Evolutionary conservation across 1,140 invertebrate species (phyloP), one percentile per base, ranked within the genome.

Genomic region (Micrasema minimum): DNA sequence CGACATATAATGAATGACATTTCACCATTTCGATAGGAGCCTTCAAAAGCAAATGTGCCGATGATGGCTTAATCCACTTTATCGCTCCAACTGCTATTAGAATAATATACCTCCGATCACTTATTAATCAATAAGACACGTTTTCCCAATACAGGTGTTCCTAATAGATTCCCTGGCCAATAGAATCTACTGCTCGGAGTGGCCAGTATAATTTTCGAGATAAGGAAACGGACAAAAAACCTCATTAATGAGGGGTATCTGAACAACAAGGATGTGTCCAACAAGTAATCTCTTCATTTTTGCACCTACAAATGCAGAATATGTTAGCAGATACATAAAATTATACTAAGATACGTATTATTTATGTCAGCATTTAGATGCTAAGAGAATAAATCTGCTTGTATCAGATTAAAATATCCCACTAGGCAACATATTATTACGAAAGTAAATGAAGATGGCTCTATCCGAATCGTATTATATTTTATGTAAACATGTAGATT

Each of bases 121-220:
- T 71, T 71, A 74, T 74, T 74, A 74, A 74, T 74, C 72, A 74
- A 74, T 74, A 71, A 64, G 72, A 74, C 72, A 74, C 72, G 72
- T 74, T 74, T 74, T 69, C 65, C 37, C 20, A 10, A 22, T 66
- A 65, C 59, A 71, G 59, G 62, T 71, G 53, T 41, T 66, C 14
- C 68, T 74, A 74, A 74, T 74, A 67, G 72, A 71, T 74, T 68
- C 23, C 48, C 20, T 62, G 14, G 14, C 41, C n/a, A 62, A 38
- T 62, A 37, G 23, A 37, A 22, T 26, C 20, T 62, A 41, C 20
- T 22, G n/a, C 14, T 65, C n/a, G 4, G 23, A 65, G 62, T 65
- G 62, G 23, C 38, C 38, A 48, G 62, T 45, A 65, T 50, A 65
- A 65, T 46, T 65, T 48, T 31, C 12, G 43, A 48, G 62, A 65